Conservation (phyloP, 1,140 invertebrate genomes). For the Drosophila lacteicornis region DNA sequence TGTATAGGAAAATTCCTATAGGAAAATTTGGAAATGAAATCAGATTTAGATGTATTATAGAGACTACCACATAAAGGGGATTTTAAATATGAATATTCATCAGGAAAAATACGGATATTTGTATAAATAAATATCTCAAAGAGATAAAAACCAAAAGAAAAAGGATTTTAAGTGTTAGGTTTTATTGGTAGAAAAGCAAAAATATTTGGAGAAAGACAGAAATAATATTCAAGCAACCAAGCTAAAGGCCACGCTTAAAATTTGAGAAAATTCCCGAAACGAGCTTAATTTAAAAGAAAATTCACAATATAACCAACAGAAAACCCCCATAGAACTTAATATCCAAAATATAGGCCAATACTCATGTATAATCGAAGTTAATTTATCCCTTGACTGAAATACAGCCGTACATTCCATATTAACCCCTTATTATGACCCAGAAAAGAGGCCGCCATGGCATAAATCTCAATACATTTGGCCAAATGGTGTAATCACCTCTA, state of each 20-base stretch:
- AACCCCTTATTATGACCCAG: background rate
- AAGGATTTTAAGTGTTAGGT: fast-evolving
- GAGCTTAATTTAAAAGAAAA: background rate
- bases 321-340: background rate
- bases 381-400: no score
- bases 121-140: no score
- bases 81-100: no score
- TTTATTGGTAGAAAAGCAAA: background rate
- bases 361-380: background rate
- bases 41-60: no score
- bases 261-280: background rate
- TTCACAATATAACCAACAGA: background rate
- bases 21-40: no score
- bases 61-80: no score
- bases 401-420: background rate
- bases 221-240: background rate
- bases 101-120: no score
- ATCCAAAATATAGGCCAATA: background rate
- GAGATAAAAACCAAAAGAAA: background rate
- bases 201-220: no score
- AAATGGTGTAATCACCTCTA: constrained; percentile 8
- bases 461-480: constrained; percentile 13
- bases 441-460: background rate
- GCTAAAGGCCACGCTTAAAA: background rate
- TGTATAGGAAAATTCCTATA: no score